Conservation (phyloP, 2,113 vertebrate genomes). For the Plectropomus leopardus region DNA sequence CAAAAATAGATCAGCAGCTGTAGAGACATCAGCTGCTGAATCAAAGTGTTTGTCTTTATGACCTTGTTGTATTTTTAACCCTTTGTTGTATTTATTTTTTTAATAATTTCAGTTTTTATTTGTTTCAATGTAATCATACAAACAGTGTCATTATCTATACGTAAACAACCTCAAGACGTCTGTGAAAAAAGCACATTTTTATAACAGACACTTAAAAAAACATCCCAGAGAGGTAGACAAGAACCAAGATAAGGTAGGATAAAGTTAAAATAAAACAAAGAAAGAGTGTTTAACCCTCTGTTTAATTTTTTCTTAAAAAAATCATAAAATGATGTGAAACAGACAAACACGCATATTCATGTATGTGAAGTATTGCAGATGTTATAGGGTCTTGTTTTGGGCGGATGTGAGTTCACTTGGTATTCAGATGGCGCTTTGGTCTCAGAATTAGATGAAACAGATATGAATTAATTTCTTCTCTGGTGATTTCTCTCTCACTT, state of each 20-base stretch:
- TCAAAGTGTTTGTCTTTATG: constrained; percentile 23
- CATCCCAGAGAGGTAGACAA: too few species aligned
- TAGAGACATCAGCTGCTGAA: constrained; percentile 3
- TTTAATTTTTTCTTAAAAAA: constrained; percentile 6
- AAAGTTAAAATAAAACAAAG: too few species aligned
- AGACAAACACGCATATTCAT: constrained; percentile 33
- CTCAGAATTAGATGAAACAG: constrained; percentile 65
- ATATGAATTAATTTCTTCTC: constrained; percentile 62
- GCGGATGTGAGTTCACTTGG: constrained; percentile 36
- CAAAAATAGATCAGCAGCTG: constrained; percentile 4
- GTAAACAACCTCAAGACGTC: too few species aligned
- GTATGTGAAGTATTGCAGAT: constrained; percentile 35
- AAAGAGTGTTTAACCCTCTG: too few species aligned
- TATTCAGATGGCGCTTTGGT: constrained; percentile 55
- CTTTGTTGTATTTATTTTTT: too few species aligned
- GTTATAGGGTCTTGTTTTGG: constrained; percentile 21
- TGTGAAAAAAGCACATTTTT: too few species aligned
- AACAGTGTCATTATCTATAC: too few species aligned
- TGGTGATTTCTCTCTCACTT: constrained; percentile 58
- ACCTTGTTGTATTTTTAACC: constrained; percentile 25
- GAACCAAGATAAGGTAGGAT: too few species aligned
- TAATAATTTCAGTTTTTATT: too few species aligned
- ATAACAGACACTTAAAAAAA: too few species aligned
- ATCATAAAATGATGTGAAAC: constrained; percentile 14
- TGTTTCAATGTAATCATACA: too few species aligned